Percentiles rank a stretch among this genome's conserved stretches.
Evolutionary conservation across 2,113 vertebrate species (phyloP).

Genomic region (Sinosuthora webbiana): DNA sequence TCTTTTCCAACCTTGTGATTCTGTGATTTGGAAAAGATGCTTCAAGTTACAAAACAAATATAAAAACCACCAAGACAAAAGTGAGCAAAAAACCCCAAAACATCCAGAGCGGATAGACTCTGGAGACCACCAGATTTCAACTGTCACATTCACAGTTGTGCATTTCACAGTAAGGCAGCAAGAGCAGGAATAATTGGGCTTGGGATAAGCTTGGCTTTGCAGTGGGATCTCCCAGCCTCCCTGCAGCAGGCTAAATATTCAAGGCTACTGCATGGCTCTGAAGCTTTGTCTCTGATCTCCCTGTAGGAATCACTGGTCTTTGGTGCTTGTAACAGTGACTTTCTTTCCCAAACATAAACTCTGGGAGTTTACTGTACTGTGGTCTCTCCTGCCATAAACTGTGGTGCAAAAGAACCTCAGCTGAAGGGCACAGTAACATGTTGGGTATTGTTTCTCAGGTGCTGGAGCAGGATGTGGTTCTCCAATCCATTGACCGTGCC

Average conservation of each 20-base stretch:
- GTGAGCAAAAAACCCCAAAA: background rate
- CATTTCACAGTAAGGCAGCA: background rate
- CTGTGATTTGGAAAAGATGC: background rate
- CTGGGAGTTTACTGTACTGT: background rate
- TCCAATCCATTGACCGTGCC: conserved; percentile 95
- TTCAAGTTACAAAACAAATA: background rate
- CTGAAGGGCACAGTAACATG: background rate
- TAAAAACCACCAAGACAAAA: background rate
- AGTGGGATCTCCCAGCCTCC: background rate
- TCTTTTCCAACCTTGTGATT: background rate
- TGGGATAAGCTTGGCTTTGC: background rate
- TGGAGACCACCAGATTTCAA: background rate
- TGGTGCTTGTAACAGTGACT: background rate
- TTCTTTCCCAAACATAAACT: background rate
- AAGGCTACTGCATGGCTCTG: background rate
- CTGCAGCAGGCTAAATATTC: background rate
- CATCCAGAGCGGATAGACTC: background rate
- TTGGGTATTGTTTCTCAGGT: conserved; percentile 72
- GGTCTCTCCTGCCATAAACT: background rate
- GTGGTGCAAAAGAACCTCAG: background rate
- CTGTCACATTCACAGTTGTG: background rate
- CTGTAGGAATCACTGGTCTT: background rate
- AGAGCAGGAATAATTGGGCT: background rate
- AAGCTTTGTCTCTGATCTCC: background rate
- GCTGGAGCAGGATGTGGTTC: conserved; percentile 92